phyloP scores from a whole-genome alignment of 2,113 vertebrate species.

The Muntiacus muntjak region DNA sequence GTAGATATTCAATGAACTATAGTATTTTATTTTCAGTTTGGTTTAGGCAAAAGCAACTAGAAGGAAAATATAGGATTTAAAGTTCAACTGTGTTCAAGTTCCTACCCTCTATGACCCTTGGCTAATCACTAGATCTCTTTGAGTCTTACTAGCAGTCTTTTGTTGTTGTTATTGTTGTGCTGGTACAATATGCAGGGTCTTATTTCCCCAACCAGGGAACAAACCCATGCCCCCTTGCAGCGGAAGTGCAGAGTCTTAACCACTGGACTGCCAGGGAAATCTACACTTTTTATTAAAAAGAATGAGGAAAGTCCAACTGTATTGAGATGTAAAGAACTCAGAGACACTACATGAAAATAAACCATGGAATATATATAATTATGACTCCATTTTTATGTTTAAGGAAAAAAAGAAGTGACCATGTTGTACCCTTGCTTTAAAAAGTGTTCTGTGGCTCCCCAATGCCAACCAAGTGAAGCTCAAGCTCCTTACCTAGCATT shows the following conservation, averaged over 20 bases:
- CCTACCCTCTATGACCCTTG: neutral
- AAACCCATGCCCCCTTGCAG: neutral
- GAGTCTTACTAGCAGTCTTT: neutral
- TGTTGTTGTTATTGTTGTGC: neutral
- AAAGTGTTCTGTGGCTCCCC: neutral
- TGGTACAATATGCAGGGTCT: neutral
- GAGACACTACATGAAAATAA: constrained; percentile 13
- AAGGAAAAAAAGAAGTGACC: neutral
- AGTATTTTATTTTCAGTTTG: constrained; percentile 19
- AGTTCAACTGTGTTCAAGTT: neutral
- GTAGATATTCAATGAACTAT: neutral
- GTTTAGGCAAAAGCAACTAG: neutral
- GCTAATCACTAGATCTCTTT: neutral
- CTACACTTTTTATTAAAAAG: neutral
- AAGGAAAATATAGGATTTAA: neutral
- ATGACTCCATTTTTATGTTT: neutral
- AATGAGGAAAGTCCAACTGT: neutral
- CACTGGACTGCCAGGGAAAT: neutral
- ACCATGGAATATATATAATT: neutral
- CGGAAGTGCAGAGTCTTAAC: neutral
- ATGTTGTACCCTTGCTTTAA: neutral
- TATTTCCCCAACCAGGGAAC: neutral
- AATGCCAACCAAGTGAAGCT: neutral
- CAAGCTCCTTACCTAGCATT: neutral
- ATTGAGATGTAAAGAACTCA: constrained; percentile 6